Percentiles rank a stretch among this genome's conserved stretches.
Evolutionary conservation across 1,140 invertebrate genomes (phyloP).

Genomic region (Panulirus ornatus): DNA sequence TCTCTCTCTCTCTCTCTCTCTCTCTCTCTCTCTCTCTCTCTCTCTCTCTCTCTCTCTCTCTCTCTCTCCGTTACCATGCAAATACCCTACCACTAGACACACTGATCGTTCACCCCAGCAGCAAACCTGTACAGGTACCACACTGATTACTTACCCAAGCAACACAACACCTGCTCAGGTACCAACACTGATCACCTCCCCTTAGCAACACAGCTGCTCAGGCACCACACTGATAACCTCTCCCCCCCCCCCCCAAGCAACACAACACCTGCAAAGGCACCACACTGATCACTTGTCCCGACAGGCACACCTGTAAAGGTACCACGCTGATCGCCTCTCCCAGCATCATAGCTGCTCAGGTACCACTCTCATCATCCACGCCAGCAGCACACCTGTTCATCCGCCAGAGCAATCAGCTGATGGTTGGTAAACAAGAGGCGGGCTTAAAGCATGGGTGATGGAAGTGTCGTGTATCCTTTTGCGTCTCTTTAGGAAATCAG

Average conservation of each 20-base stretch:
- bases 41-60: not conserved
- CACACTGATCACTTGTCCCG: too few species aligned
- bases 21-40: not conserved
- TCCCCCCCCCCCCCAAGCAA: not conserved
- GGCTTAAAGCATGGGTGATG: not conserved
- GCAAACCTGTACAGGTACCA: too few species aligned
- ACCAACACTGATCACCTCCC: too few species aligned
- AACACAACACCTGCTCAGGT: too few species aligned
- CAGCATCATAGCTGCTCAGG: too few species aligned
- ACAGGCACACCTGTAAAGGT: too few species aligned
- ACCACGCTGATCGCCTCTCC: too few species aligned
- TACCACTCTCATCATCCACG: too few species aligned
- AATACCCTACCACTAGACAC: not conserved
- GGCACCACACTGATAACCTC: not conserved
- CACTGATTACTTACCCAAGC: too few species aligned
- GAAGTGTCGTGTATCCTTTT: not conserved
- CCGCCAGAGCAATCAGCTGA: slow-evolving; percentile 30
- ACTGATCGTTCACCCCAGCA: too few species aligned
- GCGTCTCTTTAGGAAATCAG: not conserved
- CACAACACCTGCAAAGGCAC: slow-evolving; percentile 6
- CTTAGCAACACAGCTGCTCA: too few species aligned
- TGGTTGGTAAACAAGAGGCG: slow-evolving; percentile 21
- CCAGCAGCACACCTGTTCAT: too few species aligned
- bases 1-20: not conserved
- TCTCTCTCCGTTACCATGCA: not conserved